Conservation (phyloP, 2,797 vertebrate genomes). For the Pelobates cultripes region DNA sequence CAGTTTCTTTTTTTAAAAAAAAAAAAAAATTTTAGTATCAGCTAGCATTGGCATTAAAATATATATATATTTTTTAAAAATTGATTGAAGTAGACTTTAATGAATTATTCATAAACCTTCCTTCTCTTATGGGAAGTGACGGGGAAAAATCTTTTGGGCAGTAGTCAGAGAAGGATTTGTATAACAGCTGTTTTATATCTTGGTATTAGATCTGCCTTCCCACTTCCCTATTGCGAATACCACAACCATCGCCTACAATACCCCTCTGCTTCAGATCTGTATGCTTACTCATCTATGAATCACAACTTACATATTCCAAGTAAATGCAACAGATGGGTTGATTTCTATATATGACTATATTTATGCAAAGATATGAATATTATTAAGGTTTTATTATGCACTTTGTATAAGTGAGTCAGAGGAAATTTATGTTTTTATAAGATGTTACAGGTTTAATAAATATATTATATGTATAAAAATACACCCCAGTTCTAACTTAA, state of each 20-base stretch:
- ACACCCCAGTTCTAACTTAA: no score
- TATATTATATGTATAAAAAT: no score
- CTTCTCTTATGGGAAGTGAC: conserved; percentile 11
- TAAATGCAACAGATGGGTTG: conserved; percentile 8
- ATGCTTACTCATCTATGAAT: conserved; percentile 55
- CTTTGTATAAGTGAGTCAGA: neutral
- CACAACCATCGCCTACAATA: neutral
- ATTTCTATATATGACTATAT: conserved; percentile 1
- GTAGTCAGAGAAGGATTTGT: conserved; percentile 49
- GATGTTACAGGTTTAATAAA: no score
- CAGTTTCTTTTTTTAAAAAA: no score
- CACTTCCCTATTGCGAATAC: conserved; percentile 45
- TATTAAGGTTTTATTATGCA: neutral
- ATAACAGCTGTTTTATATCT: conserved; percentile 54
- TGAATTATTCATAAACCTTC: conserved; percentile 3
- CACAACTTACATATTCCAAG: conserved; percentile 42
- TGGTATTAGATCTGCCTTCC: conserved; percentile 43
- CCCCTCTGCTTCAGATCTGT: conserved; percentile 24
- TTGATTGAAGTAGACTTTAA: neutral
- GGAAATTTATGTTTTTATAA: neutral
- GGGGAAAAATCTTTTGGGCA: conserved; percentile 16
- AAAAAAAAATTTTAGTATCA: no score
- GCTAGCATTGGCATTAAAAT: no score
- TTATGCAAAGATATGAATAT: conserved; percentile 9
- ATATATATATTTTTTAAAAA: no score